Evolutionary conservation across 2,113 vertebrate species (phyloP).

Genomic region (Struthio camelus): DNA sequence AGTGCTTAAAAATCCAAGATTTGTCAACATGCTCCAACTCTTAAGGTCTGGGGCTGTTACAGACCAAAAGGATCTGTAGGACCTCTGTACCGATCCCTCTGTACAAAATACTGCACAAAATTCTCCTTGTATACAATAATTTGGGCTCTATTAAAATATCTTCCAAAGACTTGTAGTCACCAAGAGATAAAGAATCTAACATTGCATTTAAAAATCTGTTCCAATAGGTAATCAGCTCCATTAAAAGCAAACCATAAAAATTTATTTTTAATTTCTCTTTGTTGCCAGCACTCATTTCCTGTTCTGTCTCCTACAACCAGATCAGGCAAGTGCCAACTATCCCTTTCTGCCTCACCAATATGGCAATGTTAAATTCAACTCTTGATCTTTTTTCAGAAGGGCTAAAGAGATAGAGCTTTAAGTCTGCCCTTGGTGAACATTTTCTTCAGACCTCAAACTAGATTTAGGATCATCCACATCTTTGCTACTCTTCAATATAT

Average conservation of each 20-base stretch:
- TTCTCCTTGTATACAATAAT: neutral
- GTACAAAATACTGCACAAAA: neutral
- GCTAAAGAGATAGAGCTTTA: neutral
- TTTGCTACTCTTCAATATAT: neutral
- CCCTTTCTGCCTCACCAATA: neutral
- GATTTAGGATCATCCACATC: neutral
- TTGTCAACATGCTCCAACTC: neutral
- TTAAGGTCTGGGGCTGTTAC: neutral
- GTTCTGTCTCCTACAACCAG: neutral
- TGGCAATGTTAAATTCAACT: neutral
- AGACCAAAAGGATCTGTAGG: neutral
- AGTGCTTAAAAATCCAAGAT: neutral
- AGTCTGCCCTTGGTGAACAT: neutral
- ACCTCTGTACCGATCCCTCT: neutral
- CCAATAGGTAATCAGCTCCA: neutral
- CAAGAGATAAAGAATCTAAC: neutral
- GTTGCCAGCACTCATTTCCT: neutral
- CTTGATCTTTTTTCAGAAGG: neutral
- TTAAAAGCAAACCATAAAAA: neutral
- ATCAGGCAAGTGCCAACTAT: neutral
- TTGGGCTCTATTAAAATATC: neutral
- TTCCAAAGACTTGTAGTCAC: neutral
- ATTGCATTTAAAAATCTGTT: neutral
- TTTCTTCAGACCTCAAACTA: neutral
- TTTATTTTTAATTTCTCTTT: neutral